phyloP scores from a whole-genome alignment of 37 sponge, comb jelly and placozoan genomes.

The Mnemiopsis leidyi region DNA sequence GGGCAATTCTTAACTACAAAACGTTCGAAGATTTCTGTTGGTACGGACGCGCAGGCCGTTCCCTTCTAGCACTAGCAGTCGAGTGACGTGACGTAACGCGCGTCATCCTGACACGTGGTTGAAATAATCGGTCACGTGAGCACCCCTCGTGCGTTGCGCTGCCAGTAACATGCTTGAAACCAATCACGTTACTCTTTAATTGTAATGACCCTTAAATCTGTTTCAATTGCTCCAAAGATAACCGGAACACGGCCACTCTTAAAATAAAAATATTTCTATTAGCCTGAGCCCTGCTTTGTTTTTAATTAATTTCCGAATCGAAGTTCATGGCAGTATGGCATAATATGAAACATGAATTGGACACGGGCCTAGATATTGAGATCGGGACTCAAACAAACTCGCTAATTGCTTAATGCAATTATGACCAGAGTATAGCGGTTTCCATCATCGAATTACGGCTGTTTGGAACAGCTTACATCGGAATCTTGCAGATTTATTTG shows the following conservation, averaged over 20 bases:
- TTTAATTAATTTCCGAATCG: slow-evolving; percentile 43
- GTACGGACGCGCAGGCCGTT: background rate
- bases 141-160: background rate
- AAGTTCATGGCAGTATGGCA: background rate
- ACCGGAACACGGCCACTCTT: slow-evolving; percentile 13
- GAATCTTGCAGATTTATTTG: background rate
- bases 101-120: background rate
- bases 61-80: background rate
- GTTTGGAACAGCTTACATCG: background rate
- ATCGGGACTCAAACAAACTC: background rate
- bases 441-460: background rate
- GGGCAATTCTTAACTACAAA: background rate
- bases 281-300: slow-evolving; percentile 46
- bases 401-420: background rate
- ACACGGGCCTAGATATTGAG: background rate
- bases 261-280: slow-evolving; percentile 47
- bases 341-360: background rate
- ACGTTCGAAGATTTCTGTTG: background rate
- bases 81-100: slow-evolving; percentile 30
- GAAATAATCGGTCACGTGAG: slow-evolving; percentile 21
- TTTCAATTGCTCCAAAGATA: slow-evolving; percentile 43
- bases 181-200: slow-evolving; percentile 13
- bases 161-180: background rate
- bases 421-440: background rate
- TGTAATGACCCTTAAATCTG: slow-evolving; percentile 62